Evolutionary conservation across 92 coral and sea anemone species (phyloP).

Genomic region (Muricea muricata): DNA sequence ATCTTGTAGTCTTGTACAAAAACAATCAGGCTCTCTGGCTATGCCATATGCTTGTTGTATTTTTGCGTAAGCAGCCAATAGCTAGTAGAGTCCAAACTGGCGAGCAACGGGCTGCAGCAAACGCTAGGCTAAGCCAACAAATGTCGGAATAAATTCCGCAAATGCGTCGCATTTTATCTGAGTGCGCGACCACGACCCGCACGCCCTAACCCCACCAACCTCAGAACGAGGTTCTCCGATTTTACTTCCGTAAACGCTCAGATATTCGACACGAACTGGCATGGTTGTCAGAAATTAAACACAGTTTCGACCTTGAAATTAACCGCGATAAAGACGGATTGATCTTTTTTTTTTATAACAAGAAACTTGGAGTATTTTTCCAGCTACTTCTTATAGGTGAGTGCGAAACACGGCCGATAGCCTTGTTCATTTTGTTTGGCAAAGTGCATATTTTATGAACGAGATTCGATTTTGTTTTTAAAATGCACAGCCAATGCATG

Average conservation of each 20-base stretch:
- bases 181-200: neutral
- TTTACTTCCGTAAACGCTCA: neutral
- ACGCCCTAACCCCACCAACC: neutral
- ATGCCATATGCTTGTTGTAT: too few relatives aligned
- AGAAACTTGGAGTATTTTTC: neutral
- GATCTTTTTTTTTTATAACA: neutral
- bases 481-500: conserved; percentile 24
- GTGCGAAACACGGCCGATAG: neutral
- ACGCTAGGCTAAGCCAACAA: too few relatives aligned
- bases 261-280: conserved; percentile 6
- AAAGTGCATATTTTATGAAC: neutral
- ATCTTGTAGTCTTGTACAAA: too few relatives aligned
- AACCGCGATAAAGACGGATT: neutral
- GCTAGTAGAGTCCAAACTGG: too few relatives aligned
- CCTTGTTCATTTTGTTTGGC: neutral
- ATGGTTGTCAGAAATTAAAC: conserved; percentile 2
- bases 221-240: neutral
- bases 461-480: neutral
- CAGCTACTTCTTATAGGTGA: neutral
- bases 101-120: too few relatives aligned
- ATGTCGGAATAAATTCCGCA: conserved; percentile 5
- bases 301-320: neutral
- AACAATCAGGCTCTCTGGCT: too few relatives aligned
- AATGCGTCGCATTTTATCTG: neutral
- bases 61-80: too few relatives aligned